A percentile compares a stretch with the other conserved stretches of the same genome.
phyloP scores from a whole-genome alignment of 2,113 vertebrate genomes.

The Chlorocebus sabaeus region DNA sequence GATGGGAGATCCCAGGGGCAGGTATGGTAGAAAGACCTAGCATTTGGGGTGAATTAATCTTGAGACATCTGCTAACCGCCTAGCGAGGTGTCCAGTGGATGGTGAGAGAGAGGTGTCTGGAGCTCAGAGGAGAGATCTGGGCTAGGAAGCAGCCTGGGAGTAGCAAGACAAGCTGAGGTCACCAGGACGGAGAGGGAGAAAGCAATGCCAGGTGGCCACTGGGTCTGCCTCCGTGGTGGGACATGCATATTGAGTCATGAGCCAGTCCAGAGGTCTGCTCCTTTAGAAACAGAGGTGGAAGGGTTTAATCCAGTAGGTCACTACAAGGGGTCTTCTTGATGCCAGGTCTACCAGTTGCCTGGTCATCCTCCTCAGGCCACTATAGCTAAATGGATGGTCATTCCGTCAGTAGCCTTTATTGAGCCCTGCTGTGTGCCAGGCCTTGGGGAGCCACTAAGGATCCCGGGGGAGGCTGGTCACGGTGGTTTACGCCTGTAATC shows the following conservation, averaged over 20 bases:
- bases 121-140: neutral
- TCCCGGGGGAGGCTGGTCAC: neutral
- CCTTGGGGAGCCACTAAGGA: neutral
- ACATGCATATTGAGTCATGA: accelerated
- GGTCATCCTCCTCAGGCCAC: neutral
- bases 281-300: accelerated
- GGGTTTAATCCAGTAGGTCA: accelerated
- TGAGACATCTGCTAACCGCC: neutral
- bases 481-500: no score
- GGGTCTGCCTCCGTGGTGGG: neutral
- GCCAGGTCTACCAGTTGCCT: neutral
- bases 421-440: neutral
- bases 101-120: neutral
- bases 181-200: neutral
- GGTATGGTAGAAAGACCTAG: accelerated
- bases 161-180: no score
- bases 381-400: neutral
- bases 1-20: neutral
- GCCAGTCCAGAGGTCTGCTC: no score
- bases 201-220: accelerated
- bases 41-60: neutral
- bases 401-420: neutral
- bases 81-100: neutral
- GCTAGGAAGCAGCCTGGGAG: neutral
- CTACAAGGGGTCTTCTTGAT: neutral